These are phyloP conservation scores for Halichoeres trimaculatus DNA, from an alignment of 2,113 vertebrate genomes.

Conservation along the genomic window DNA sequence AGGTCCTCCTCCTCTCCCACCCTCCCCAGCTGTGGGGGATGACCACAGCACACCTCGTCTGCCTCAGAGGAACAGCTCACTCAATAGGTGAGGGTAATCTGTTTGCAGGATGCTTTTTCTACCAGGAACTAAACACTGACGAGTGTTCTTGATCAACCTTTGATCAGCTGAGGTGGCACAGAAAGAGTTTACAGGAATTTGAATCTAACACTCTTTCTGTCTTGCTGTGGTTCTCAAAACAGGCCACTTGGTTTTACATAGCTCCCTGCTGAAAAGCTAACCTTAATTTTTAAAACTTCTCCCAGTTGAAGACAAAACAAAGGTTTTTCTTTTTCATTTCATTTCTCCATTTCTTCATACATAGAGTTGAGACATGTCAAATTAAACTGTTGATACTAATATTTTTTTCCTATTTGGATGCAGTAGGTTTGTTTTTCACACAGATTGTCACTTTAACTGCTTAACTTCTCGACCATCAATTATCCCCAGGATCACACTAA, in stretches of 20 bases:
- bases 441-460: no score
- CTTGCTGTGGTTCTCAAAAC: background rate
- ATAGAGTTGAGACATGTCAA: no score
- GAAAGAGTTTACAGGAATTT: constrained; percentile 28
- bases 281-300: background rate
- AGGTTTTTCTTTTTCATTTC: no score
- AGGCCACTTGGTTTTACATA: constrained; percentile 22
- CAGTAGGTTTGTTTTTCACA: no score
- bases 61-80: constrained; percentile 90
- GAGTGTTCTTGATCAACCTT: background rate
- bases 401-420: no score
- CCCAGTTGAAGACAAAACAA: no score
- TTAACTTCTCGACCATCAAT: no score
- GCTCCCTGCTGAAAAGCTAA: constrained; percentile 7
- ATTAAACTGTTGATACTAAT: no score
- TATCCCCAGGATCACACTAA: no score
- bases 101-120: background rate
- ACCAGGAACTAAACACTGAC: background rate
- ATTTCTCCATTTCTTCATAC: no score
- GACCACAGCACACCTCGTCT: constrained; percentile 89
- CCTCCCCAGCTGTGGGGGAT: constrained; percentile 72
- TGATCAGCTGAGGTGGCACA: background rate
- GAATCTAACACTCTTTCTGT: constrained; percentile 10
- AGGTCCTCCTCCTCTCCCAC: constrained; percentile 85
- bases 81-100: constrained; percentile 73